Evolutionary conservation across 2,113 vertebrate species (phyloP), one percentile per base, ranked within the genome.

Genomic region (Tenrec ecaudatus): DNA sequence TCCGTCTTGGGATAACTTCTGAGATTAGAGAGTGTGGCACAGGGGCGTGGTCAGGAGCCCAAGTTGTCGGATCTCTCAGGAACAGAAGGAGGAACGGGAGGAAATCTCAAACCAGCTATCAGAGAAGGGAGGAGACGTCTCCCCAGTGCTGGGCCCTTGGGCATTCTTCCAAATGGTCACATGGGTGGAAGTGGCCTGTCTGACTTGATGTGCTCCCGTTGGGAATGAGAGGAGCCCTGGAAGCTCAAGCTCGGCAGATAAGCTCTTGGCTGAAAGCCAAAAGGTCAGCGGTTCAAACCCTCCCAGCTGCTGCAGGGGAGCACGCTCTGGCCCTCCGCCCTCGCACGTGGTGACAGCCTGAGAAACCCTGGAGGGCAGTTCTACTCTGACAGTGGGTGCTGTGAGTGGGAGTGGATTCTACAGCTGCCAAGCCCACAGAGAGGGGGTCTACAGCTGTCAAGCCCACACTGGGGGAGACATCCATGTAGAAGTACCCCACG

Each of bases 21-120:
- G 62, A 89, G 87, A 96, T 92, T 95, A 94, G 89, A 43, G 69
- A 64, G 58, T 83, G 87, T 91, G 87, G 91, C 89, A 58, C 69
- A 16, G 6, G 36, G 27, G 57, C 75, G 66, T 86, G 31, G 38
- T 23, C 64, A 47, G 76, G n/a, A 33, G 73, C 16, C 8, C 16
- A 57, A 71, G 40, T 25, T 29, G 2, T 15, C 86, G 33, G 75
- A 77, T 64, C 82, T 29, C 78, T 16, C 80, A 86, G 57, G 53
- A 53, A 80, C 14, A 40, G 85, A 40, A 91, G 87, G 75, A 83
- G 66, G 78, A 89, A 76, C 69, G 79, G 83, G 93, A 95, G 90
- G 92, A 96, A 93, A 93, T 57, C 29, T 1, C 57, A 94, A 71
- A 89, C 77, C 82, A 31, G 19, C 89, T 93, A 93, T 94, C 95